These are phyloP conservation scores for Itoplectis maculator DNA, from an alignment of 2,888 invertebrate species.

Conservation along the genomic window DNA sequence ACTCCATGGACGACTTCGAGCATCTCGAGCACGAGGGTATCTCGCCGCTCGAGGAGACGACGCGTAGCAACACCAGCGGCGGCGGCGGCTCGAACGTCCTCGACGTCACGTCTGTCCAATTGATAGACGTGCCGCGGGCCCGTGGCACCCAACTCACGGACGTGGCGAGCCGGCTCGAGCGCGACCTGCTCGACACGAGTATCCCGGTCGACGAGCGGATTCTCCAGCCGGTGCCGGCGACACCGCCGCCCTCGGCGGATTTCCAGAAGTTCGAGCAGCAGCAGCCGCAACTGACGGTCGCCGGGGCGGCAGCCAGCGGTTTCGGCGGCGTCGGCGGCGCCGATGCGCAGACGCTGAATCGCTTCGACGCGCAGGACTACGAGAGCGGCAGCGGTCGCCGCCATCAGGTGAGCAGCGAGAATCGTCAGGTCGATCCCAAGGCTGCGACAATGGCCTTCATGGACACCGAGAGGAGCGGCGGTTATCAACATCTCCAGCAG, in stretches of 20 bases:
- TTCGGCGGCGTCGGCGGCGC: neutral
- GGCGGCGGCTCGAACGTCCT: conserved; percentile 4
- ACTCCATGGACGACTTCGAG: conserved; percentile 91
- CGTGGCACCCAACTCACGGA: conserved; percentile 37
- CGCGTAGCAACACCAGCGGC: conserved; percentile 27
- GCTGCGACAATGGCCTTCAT: conserved; percentile 77
- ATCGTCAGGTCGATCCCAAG: conserved; percentile 73
- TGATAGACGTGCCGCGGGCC: conserved; percentile 76
- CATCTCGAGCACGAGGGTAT: conserved; percentile 89
- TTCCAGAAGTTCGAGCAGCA: conserved; percentile 74
- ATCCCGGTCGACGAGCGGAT: conserved; percentile 68
- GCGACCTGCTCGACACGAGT: conserved; percentile 74
- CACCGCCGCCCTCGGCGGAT: conserved; percentile 80
- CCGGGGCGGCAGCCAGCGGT: too few species aligned
- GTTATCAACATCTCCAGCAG: conserved; percentile 8
- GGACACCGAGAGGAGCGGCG: conserved; percentile 73
- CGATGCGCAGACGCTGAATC: conserved; percentile 67
- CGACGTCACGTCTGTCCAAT: conserved; percentile 65
- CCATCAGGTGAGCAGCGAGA: conserved; percentile 34
- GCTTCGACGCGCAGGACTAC: conserved; percentile 58
- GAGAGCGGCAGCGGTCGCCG: conserved; percentile 28
- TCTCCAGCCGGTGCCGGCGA: conserved; percentile 76
- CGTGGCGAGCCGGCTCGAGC: conserved; percentile 76
- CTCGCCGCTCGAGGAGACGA: conserved; percentile 74
- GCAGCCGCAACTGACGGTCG: neutral